Conservation (phyloP, 2,888 invertebrate species). For the Drosophila percnosoma region DNA sequence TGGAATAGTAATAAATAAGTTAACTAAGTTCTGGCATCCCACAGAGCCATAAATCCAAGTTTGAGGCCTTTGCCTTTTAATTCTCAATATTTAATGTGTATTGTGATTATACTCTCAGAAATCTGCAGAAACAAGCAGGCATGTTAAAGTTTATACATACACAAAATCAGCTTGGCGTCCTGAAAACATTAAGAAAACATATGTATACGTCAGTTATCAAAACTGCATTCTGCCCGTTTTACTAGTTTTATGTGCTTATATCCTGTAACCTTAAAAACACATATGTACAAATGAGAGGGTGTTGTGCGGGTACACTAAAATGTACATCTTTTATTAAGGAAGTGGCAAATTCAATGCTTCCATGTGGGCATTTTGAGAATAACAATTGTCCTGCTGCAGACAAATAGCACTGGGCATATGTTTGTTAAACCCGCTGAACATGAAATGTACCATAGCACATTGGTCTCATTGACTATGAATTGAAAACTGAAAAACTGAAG, state of each 20-base stretch:
- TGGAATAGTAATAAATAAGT: not conserved
- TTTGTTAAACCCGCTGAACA: conserved; percentile 22
- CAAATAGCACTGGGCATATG: conserved; percentile 16
- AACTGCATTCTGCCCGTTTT: not conserved
- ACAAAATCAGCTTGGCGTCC: not conserved
- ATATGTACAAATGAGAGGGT: not conserved
- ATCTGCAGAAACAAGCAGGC: not conserved
- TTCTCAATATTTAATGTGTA: not conserved
- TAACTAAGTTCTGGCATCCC: not conserved
- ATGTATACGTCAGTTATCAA: not conserved
- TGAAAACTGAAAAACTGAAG: conserved; percentile 38
- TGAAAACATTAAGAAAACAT: not conserved
- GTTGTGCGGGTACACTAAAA: not conserved
- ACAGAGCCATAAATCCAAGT: not conserved
- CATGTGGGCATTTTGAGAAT: conserved; percentile 8
- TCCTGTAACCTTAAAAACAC: not conserved
- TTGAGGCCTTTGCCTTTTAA: not conserved
- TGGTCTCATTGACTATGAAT: conserved; percentile 19
- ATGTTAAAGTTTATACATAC: not conserved
- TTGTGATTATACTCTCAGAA: not conserved
- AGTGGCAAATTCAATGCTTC: conserved; percentile 13
- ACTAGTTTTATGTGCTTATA: not conserved
- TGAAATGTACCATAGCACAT: conserved; percentile 13
- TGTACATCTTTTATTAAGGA: conserved; percentile 2
- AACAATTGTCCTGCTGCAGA: conserved; percentile 29